phyloP scores from a whole-genome alignment of 2,797 vertebrate genomes.

The Eremophila alpestris region DNA sequence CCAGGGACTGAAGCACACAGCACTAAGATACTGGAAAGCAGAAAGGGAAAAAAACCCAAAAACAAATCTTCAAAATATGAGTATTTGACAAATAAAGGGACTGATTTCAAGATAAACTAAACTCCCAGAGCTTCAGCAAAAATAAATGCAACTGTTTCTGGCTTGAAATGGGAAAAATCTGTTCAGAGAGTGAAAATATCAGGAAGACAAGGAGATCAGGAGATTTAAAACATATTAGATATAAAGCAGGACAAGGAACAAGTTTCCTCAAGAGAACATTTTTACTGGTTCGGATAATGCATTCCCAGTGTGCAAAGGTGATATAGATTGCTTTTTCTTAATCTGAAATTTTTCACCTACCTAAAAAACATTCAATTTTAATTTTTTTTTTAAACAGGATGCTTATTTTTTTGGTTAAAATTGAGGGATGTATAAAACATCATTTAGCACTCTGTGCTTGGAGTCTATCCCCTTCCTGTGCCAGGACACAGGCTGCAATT shows the following conservation, averaged over 20 bases:
- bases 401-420: conserved; percentile 6
- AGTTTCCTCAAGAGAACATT: not conserved
- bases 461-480: not conserved
- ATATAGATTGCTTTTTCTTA: not conserved
- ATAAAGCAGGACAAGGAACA: not conserved
- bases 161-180: not conserved
- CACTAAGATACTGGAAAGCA: not conserved
- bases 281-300: not conserved
- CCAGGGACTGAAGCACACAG: fast-evolving
- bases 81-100: not conserved
- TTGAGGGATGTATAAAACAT: not conserved
- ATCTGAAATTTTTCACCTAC: not conserved
- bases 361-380: not conserved
- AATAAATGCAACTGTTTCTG: not conserved
- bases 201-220: not conserved
- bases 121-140: not conserved
- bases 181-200: not conserved
- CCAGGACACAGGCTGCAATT: not conserved
- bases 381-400: not conserved
- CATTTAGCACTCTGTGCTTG: not conserved
- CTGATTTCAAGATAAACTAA: not conserved
- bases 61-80: not conserved
- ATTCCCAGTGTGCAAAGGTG: not conserved
- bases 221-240: not conserved
- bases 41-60: fast-evolving